A percentile compares a stretch with the other conserved stretches of the same genome.
Conservation (phyloP, 2,113 vertebrate species). For the Phoenicopterus ruber region DNA sequence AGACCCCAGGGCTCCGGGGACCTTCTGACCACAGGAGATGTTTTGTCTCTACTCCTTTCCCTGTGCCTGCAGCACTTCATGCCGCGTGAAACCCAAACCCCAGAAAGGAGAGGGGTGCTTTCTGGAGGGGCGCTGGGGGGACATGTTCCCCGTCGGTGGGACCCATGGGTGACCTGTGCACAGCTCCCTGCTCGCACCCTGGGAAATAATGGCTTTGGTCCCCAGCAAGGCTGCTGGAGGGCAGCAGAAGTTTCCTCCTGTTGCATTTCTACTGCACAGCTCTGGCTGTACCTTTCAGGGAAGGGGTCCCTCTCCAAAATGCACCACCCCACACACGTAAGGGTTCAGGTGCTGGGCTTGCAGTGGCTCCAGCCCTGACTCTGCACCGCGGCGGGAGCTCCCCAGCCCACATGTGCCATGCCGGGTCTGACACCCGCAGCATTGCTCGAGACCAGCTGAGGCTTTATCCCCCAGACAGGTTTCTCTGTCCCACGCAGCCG, state of each 20-base stretch:
- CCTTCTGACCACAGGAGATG: background rate
- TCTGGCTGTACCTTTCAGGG: background rate
- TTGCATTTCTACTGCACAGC: background rate
- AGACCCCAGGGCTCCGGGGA: background rate
- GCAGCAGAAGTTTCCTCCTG: background rate
- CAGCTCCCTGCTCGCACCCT: background rate
- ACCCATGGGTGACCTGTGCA: background rate
- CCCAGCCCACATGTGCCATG: background rate
- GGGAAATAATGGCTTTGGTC: background rate
- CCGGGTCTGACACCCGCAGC: too few species aligned
- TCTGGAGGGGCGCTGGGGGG: background rate
- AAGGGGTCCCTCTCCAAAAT: background rate
- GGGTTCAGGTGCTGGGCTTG: background rate
- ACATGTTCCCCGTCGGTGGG: fast-evolving
- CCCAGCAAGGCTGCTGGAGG: background rate
- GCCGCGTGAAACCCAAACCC: background rate
- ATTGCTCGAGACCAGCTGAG: background rate
- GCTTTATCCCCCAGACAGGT: background rate
- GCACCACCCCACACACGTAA: fast-evolving
- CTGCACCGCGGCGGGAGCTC: fast-evolving
- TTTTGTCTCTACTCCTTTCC: background rate
- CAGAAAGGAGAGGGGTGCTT: background rate
- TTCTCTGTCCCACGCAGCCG: background rate
- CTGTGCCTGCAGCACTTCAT: background rate
- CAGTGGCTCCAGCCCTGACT: background rate